Base-by-base conservation (phyloP, 23 tunicate species). In the Trididemnum clinides region DNA sequence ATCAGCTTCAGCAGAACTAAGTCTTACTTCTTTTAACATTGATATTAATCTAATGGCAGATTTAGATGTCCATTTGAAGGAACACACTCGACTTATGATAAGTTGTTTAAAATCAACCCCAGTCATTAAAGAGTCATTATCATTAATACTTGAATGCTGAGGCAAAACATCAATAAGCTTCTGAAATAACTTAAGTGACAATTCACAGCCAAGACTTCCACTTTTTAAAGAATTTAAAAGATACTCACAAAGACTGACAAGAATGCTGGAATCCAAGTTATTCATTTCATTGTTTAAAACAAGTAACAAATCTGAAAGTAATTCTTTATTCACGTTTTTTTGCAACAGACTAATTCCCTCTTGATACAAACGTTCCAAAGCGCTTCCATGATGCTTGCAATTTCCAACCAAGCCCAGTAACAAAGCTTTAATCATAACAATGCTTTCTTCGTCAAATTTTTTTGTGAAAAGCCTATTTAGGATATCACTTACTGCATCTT, bases 1-100 rank as follows among this genome's bases (percentile, higher is more conserved):
- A 50, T 82, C 82, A 30, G 80, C 37, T 35, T 91, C 96, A 25
- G 88, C 84, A 7, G 84, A 12, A 33, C 57, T 65, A 62, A 91
- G 85, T 32, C 65, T 18, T 29, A 91, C 54, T 26, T 86, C 96
- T 64, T 88, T 90, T 36, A 90, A 90, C 79, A 85, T 57, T 0
- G 81, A 50, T 3, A 72, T 62, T 15, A 85, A 34, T 2, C 80
- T 82, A 34, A 80, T 39, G 31, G 80, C 62, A 57, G 81, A 49
- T 71, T 71, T 72, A 19, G 57, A 25, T 6, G 86, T 72, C 95
- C 95, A 90, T 27, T 59, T 70, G 28, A 64, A 82, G 10, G 89
- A 90, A 39, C 86, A 90, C 25, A 90, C 20, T 33, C 58, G 74
- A 20, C 57, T 49, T 21, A 85, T 33, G 25, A 90, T 22, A 39